Conservation (phyloP, 1,140 invertebrate genomes). For the Brachionus angularis region DNA sequence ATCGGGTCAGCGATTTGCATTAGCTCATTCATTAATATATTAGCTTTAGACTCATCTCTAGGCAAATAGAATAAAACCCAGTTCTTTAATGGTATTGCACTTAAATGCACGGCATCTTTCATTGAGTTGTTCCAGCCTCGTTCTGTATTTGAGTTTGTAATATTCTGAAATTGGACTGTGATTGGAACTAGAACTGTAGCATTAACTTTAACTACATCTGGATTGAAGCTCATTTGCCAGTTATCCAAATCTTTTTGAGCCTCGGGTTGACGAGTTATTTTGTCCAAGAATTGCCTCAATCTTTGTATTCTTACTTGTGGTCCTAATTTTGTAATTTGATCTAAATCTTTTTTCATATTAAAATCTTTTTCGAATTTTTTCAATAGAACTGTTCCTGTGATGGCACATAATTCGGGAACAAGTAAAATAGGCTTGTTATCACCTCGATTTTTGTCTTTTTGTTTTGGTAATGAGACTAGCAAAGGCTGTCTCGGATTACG, state of each 20-base stretch:
- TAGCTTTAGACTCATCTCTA: conserved; percentile 13
- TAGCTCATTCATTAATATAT: conserved; percentile 19
- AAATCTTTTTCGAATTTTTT: conserved; percentile 41
- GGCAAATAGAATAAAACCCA: conserved; percentile 44
- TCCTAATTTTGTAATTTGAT: conserved; percentile 26
- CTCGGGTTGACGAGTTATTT: conserved; percentile 48
- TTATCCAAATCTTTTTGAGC: conserved; percentile 67
- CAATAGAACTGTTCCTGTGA: conserved; percentile 47
- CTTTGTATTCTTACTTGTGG: conserved; percentile 2
- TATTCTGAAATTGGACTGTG: conserved; percentile 28
- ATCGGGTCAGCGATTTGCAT: conserved; percentile 8
- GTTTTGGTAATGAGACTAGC: conserved; percentile 51
- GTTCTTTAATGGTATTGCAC: neutral
- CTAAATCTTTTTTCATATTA: conserved; percentile 39
- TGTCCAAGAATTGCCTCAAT: conserved; percentile 29
- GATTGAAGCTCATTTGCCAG: conserved; percentile 62
- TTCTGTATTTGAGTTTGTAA: neutral
- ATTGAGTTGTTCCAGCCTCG: conserved; percentile 37
- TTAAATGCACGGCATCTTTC: conserved; percentile 20
- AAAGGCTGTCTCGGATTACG: conserved; percentile 73
- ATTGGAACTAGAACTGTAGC: conserved; percentile 27
- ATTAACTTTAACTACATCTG: conserved; percentile 16
- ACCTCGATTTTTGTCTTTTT: conserved; percentile 49
- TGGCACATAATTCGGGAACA: conserved; percentile 53
- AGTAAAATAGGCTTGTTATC: conserved; percentile 48